Evolutionary conservation across 2,888 invertebrate species (phyloP), one percentile per base, ranked within the genome.

Genomic region (Troides aeacus): DNA sequence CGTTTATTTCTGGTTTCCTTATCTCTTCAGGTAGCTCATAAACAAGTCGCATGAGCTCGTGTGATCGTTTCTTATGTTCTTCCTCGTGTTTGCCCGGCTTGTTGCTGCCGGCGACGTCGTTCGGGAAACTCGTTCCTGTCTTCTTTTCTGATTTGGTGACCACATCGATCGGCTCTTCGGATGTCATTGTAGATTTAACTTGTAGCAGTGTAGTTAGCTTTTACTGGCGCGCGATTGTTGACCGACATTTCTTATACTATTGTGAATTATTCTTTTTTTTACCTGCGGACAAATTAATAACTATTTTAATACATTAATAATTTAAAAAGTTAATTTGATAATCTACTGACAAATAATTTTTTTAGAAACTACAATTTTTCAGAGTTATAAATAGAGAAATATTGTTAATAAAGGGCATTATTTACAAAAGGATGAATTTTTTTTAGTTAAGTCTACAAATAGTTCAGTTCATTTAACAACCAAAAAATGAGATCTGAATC

Each of bases 11-110:
- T 46, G 81, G 80, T 65, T 79, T 83, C 23, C 78, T 80, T 71
- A 87, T 82, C 60, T 92, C 92, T 71, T 88, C 89, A 56, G 93
- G 93, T 72, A 93, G 76, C 77, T 93, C 93, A 73, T 93, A 93
- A 56, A 93, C 92, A 73, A 93, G 79, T 74, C 90, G 86, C 90
- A 93, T 92, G 4, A 93, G 82, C 74, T 92, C 92, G 10, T 88
- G 82, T 12, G 91, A 86, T 50, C 81, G 79, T 73, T 78, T 83
- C 75, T 80, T 86, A 12, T 81, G 79, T 59, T 85, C 86, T 53
- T 85, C 84, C 10, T 77, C 75, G 46, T 80, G 78, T 77, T 84
- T 85, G 30, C 77, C 81, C 42, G 79, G 77, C 74, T 85, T 86
- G 73, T 84, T 84, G 72, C 81, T 80, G 66, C 84, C 85, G 58